Conservation (phyloP, 2,113 vertebrate genomes). For the Hiodon tergisus region DNA sequence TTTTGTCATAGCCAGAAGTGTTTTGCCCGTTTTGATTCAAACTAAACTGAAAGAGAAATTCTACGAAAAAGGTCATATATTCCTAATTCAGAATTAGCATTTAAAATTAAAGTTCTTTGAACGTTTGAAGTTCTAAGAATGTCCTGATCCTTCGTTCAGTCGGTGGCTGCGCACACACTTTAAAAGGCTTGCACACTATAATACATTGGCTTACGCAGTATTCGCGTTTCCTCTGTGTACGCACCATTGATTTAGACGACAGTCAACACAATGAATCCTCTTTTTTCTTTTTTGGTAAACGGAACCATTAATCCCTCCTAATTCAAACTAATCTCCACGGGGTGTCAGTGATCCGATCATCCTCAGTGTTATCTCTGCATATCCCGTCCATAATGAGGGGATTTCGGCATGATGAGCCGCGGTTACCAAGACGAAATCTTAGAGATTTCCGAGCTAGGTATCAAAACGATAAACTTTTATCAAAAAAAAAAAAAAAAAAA, state of each 20-base stretch:
- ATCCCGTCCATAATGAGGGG: conserved; percentile 40
- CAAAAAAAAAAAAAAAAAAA: too few species aligned
- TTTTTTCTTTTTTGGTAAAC: conserved; percentile 47
- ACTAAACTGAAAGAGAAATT: too few species aligned
- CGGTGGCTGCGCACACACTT: background rate
- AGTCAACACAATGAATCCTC: conserved; percentile 8
- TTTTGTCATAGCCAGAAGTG: too few species aligned
- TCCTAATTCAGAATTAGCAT: background rate
- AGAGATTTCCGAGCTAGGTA: background rate
- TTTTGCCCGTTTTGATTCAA: too few species aligned
- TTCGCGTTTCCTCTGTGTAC: conserved; percentile 23
- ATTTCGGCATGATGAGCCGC: conserved; percentile 31
- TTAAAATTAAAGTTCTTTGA: background rate
- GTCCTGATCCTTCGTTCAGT: background rate
- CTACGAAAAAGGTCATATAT: too few species aligned
- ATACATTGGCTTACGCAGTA: background rate
- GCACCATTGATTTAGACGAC: conserved; percentile 29
- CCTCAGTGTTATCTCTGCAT: conserved; percentile 54
- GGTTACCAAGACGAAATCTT: background rate
- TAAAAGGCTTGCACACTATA: background rate
- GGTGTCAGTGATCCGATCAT: conserved; percentile 60
- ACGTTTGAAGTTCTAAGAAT: background rate
- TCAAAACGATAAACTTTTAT: background rate
- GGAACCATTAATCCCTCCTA: conserved; percentile 49
- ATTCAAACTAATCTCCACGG: conserved; percentile 49